These are phyloP conservation scores for Pristionchus pacificus DNA, from an alignment of 1,140 invertebrate species.

Conservation along the genomic window DNA sequence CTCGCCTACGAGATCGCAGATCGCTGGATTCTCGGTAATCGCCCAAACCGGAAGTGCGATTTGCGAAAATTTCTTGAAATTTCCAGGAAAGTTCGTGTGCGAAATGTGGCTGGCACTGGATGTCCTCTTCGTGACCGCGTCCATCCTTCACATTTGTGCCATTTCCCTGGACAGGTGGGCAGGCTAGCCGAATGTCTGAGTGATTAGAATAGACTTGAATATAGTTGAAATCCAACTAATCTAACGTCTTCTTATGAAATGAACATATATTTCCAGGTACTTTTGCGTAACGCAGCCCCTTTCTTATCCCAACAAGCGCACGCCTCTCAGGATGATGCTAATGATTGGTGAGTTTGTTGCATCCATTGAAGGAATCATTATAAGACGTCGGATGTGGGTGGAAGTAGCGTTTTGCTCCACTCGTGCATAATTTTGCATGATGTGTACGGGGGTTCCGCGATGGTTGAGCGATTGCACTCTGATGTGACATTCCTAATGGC, in stretches of 20 bases:
- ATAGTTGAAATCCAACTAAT: too few relatives aligned
- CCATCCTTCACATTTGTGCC: slow-evolving; percentile 67
- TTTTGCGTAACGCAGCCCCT: slow-evolving; percentile 66
- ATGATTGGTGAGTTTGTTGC: slow-evolving; percentile 63
- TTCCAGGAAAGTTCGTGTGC: slow-evolving; percentile 50
- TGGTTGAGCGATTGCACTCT: too few relatives aligned
- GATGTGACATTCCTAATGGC: too few relatives aligned
- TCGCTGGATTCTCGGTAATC: slow-evolving; percentile 65
- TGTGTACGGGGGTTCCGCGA: too few relatives aligned
- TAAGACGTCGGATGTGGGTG: too few relatives aligned
- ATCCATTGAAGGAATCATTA: too few relatives aligned
- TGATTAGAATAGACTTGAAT: too few relatives aligned
- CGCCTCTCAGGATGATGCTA: slow-evolving; percentile 63
- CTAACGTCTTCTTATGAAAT: too few relatives aligned
- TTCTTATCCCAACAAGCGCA: slow-evolving; percentile 65
- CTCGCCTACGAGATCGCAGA: slow-evolving; percentile 66
- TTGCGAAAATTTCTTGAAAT: not conserved
- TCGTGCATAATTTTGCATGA: too few relatives aligned
- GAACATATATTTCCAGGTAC: too few relatives aligned
- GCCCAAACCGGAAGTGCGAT: slow-evolving; percentile 43
- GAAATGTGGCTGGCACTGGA: slow-evolving; percentile 62
- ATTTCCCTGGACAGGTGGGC: slow-evolving; percentile 53
- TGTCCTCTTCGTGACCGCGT: slow-evolving; percentile 68
- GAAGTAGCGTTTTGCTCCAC: too few relatives aligned
- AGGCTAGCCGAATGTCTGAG: not conserved